A percentile compares a stretch with the other conserved stretches of the same genome.
Evolutionary conservation across 1,140 invertebrate genomes (phyloP).

Genomic region (Harpegnathos saltator): DNA sequence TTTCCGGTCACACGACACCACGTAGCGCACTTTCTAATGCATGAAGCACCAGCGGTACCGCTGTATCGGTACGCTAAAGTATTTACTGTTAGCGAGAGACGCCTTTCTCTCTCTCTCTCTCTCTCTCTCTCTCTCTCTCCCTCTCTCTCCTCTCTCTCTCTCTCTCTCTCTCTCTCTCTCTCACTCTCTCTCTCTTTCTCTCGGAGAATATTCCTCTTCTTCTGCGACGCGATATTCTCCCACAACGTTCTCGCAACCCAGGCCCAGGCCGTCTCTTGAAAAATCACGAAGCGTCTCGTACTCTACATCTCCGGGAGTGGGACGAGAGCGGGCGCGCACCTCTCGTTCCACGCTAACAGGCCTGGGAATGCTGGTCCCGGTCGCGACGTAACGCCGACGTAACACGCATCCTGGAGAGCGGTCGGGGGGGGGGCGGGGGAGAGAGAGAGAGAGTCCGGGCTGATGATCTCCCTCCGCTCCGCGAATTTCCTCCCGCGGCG

Average conservation of each 20-base stretch:
- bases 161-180: too few relatives aligned
- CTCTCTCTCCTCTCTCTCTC: too few relatives aligned
- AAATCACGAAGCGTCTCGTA: conserved; percentile 10
- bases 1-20: conserved; percentile 61
- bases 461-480: background rate
- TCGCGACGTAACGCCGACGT: conserved; percentile 13
- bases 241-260: background rate
- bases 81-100: conserved; percentile 4
- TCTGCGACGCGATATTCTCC: too few relatives aligned
- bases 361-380: background rate
- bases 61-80: conserved; percentile 13
- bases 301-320: conserved; percentile 8
- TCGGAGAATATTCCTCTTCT: too few relatives aligned
- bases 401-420: background rate
- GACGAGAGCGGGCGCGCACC: background rate
- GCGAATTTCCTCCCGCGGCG: background rate
- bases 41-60: conserved; percentile 40
- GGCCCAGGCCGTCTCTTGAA: background rate
- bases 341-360: background rate
- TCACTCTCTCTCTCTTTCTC: too few relatives aligned
- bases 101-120: conserved; percentile 39
- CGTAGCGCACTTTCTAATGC: conserved; percentile 70
- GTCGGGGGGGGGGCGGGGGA: background rate
- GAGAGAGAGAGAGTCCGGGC: too few relatives aligned
- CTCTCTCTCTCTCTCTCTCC: too few relatives aligned